These are phyloP conservation scores for Corvus cornix DNA, from an alignment of 2,113 vertebrate genomes.

Conservation along the genomic window DNA sequence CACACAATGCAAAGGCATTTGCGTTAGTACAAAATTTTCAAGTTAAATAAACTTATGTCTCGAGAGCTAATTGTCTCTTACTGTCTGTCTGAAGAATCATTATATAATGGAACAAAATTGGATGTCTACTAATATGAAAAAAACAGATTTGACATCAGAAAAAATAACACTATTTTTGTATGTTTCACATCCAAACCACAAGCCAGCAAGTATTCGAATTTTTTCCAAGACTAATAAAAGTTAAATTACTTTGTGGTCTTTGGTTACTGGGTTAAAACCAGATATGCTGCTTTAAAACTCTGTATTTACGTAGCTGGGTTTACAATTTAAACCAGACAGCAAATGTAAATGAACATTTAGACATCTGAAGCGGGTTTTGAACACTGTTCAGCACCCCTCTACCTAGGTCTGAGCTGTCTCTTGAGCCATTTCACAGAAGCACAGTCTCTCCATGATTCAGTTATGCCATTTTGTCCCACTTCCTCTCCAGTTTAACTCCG, in stretches of 20 bases:
- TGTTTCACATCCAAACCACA: slow-evolving; percentile 66
- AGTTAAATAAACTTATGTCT: slow-evolving; percentile 2
- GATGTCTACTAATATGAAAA: slow-evolving; percentile 1
- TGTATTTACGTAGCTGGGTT: slow-evolving; percentile 36
- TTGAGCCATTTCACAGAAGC: not conserved
- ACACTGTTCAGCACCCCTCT: not conserved
- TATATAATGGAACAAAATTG: slow-evolving; percentile 47
- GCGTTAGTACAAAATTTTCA: not conserved
- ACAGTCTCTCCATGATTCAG: slow-evolving; percentile 26
- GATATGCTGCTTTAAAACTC: slow-evolving; percentile 54
- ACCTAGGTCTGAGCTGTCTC: slow-evolving; percentile 37
- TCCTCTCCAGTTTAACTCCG: not conserved
- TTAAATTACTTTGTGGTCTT: slow-evolving; percentile 67
- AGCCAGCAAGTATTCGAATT: slow-evolving; percentile 59
- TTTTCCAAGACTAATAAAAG: slow-evolving; percentile 76
- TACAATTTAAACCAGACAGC: slow-evolving; percentile 59
- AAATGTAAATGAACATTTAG: slow-evolving; percentile 34
- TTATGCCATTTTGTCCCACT: not conserved
- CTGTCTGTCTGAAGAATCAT: not conserved
- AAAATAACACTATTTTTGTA: slow-evolving; percentile 46
- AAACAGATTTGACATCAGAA: slow-evolving; percentile 8
- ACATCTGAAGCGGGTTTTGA: slow-evolving; percentile 27
- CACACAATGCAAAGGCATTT: not conserved
- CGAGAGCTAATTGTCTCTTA: not conserved
- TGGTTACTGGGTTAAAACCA: slow-evolving; percentile 69